Evolutionary conservation across 2,113 vertebrate species (phyloP), one percentile per base, ranked within the genome.

Genomic region (Silurus glanis): DNA sequence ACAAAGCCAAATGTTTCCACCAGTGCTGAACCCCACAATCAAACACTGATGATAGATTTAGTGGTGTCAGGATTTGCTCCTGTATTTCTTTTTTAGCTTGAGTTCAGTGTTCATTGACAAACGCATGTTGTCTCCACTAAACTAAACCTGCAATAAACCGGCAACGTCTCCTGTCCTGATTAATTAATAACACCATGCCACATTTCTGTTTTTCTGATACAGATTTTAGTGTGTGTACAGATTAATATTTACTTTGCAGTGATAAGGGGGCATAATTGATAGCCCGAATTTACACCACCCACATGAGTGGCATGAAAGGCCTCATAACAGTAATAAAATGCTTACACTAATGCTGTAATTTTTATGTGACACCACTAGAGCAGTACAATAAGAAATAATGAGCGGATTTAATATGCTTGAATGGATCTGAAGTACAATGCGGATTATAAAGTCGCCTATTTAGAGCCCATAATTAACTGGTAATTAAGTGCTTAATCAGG

Each of bases 401-500:
- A 86, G 66, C n/a, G 47, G 56, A 82, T 74, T 81, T 61, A 62
- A 62, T 72, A 53, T 23, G 66, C 85, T 72, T 74, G 66, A 86
- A 86, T 61, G 76, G 55, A 51, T 81, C 76, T 81, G 17, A 64
- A 82, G 85, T 71, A 74, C 85, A 64, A 51, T 21, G 51, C 56
- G 12, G 85, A 69, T 82, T 86, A 86, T 58, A 74, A 86, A 82
- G 79, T 51, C 56, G 25, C 56, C 45, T 58, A 82, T 58, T 85
- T 79, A 67, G 55, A 74, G 79, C 47, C 66, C 47, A 47, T 86
- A 86, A 86, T 86, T 86, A 86, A 86, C 79, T 86, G 67, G 56
- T 82, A 86, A 86, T 86, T 82, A 64, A 82, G 67, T 59, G 47
- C 80, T 81, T 82, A 86, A 86, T 86, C 79, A 86, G 71, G 80